Evolutionary conservation across 2,113 vertebrate species (phyloP).

Genomic region (Machaerirhynchus nigripectus): DNA sequence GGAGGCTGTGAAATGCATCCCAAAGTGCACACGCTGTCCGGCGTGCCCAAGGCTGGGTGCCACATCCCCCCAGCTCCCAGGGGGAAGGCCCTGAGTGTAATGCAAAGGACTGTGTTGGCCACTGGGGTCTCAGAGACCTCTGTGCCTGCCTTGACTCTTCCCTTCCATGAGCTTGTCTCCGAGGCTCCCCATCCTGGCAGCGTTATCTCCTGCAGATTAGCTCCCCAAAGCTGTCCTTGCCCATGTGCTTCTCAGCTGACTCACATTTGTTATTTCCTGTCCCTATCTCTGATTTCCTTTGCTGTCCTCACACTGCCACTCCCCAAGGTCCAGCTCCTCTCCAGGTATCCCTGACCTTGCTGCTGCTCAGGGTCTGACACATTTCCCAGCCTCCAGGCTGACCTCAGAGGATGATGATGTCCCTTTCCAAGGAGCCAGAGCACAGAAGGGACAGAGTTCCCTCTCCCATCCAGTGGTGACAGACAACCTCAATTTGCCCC

Average conservation of each 20-base stretch:
- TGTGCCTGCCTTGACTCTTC: neutral
- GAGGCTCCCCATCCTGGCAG: neutral
- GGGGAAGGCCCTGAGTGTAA: neutral
- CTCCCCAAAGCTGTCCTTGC: neutral
- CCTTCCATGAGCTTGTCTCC: neutral
- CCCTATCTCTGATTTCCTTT: conserved; percentile 5
- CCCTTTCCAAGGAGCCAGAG: neutral
- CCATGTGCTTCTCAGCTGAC: neutral
- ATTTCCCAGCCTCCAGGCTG: neutral
- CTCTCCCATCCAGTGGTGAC: neutral
- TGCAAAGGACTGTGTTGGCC: neutral
- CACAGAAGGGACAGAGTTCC: neutral
- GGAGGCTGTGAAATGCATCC: neutral
- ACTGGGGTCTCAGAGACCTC: neutral
- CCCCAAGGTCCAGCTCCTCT: neutral
- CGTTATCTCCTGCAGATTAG: neutral
- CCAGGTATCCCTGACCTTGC: neutral
- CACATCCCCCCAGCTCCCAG: neutral
- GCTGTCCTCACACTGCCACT: neutral
- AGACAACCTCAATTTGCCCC: neutral
- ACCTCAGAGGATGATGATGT: neutral
- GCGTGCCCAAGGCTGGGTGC: neutral
- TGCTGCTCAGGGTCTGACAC: fast-evolving
- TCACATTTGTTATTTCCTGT: conserved; percentile 50
- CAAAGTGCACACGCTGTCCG: fast-evolving